Conservation (phyloP, 2,113 vertebrate species). For the Gavialis gangeticus region DNA sequence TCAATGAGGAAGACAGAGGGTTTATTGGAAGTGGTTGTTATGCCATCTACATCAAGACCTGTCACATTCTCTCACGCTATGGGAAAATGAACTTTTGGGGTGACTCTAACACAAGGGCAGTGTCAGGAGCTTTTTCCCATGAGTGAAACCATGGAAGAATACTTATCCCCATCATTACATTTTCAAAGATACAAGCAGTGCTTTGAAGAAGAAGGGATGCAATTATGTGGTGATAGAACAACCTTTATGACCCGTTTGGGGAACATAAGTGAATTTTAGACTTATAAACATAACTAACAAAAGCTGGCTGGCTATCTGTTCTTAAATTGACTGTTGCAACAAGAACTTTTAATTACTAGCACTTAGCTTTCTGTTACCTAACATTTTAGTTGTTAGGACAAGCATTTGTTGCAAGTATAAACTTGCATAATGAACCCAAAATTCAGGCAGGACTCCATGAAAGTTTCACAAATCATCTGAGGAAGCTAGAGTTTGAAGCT, state of each 20-base stretch:
- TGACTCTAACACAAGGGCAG: neutral
- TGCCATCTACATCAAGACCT: neutral
- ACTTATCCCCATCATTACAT: neutral
- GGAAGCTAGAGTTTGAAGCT: neutral
- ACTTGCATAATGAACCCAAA: neutral
- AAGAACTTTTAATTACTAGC: neutral
- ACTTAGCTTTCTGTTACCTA: neutral
- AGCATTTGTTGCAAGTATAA: neutral
- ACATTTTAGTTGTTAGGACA: neutral
- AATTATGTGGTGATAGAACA: constrained; percentile 5
- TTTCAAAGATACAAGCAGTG: neutral
- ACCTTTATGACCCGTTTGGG: neutral
- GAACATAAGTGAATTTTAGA: neutral
- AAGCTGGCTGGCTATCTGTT: no score
- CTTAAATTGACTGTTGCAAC: neutral
- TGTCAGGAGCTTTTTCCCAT: neutral
- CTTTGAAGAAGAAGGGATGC: neutral
- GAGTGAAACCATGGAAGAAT: neutral
- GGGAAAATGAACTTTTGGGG: neutral
- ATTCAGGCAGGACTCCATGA: neutral
- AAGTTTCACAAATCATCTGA: neutral
- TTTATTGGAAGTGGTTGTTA: rapidly evolving
- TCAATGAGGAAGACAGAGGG: neutral
- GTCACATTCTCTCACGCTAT: neutral
- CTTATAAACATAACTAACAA: no score